Evolutionary conservation across 2,888 invertebrate genomes (phyloP).

Genomic region (Antheraea yamamai): DNA sequence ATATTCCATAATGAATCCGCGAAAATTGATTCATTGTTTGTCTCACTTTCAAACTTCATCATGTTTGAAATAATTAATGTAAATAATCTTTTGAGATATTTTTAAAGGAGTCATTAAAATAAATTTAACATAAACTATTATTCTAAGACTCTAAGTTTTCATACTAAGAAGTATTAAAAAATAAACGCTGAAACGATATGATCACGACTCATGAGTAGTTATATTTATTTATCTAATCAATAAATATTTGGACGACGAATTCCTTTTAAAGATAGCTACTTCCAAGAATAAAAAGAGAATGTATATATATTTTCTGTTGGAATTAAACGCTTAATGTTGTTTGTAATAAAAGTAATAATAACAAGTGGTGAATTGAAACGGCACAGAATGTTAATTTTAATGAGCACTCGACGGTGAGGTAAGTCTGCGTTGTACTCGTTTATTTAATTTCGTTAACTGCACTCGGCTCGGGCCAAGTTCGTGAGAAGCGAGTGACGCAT

Average conservation of each 20-base stretch:
- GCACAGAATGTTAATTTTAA: constrained; percentile 34
- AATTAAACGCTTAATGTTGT: neutral
- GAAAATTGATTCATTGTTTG: no score
- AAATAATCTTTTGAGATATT: no score
- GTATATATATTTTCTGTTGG: neutral
- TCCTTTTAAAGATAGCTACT: neutral
- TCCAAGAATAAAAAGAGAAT: neutral
- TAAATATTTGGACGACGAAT: neutral
- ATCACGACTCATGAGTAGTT: neutral
- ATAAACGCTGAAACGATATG: neutral
- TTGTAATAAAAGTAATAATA: constrained; percentile 21
- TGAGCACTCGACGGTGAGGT: constrained; percentile 23
- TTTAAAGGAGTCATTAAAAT: no score
- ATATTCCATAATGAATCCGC: no score
- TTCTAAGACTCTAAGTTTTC: no score
- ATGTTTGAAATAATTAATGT: no score
- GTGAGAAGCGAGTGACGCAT: constrained; percentile 43
- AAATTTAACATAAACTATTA: no score
- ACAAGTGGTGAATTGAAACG: constrained; percentile 24
- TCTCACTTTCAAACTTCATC: no score
- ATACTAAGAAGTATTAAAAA: neutral
- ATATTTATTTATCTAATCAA: constrained; percentile 1
- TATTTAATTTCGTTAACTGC: constrained; percentile 34
- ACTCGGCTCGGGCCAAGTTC: constrained; percentile 31
- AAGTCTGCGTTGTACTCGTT: constrained; percentile 27